A percentile compares a stretch with the other conserved stretches of the same genome.
These are phyloP conservation scores for Ctenosaura bakeri DNA, from an alignment of 2,797 vertebrate species.

Conservation along the genomic window DNA sequence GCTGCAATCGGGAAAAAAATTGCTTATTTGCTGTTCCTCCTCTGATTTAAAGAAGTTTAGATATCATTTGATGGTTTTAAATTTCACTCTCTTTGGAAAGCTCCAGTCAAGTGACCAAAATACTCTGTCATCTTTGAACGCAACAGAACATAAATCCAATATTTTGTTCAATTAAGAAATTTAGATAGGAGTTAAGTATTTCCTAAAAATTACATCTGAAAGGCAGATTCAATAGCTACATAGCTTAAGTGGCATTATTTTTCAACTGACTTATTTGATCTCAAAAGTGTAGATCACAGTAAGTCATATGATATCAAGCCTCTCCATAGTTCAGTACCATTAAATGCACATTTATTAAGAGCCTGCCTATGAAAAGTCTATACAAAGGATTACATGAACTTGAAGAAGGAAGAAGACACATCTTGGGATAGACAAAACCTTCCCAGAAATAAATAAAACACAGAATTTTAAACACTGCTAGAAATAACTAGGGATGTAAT, in stretches of 20 bases:
- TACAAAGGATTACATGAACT: background rate
- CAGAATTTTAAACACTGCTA: background rate
- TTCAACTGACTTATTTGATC: background rate
- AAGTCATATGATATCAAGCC: background rate
- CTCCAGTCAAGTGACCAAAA: background rate
- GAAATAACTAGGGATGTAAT: background rate
- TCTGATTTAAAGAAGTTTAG: conserved; percentile 3
- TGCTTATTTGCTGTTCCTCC: background rate
- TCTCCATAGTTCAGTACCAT: background rate
- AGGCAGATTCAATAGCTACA: background rate
- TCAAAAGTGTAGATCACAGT: background rate
- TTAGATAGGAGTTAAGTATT: background rate
- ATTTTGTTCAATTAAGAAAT: background rate
- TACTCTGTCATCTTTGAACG: background rate
- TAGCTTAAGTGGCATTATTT: background rate
- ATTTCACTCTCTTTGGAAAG: background rate
- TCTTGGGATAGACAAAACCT: background rate
- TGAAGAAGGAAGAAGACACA: background rate
- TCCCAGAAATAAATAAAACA: background rate
- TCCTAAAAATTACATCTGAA: background rate
- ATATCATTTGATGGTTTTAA: background rate
- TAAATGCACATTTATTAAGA: background rate
- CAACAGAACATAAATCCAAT: background rate
- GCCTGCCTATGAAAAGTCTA: background rate
- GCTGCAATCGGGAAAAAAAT: background rate